Evolutionary conservation across 2,797 vertebrate species (phyloP), one percentile per base, ranked within the genome.

Genomic region (Sorex maritimensis): DNA sequence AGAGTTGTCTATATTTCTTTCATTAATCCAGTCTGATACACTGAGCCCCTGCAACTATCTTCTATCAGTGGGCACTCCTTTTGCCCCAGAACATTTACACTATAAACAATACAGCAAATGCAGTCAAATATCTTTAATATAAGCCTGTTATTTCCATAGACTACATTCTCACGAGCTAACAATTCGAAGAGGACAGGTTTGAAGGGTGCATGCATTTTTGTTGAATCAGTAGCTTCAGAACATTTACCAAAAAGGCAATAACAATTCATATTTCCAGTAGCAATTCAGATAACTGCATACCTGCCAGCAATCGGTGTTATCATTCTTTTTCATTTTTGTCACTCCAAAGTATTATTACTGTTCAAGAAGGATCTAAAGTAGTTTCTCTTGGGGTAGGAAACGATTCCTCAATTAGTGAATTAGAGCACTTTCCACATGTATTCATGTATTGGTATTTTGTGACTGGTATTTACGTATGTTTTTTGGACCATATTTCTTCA

Each of bases 241-340:
- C 26, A 52, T 58, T 77, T 90, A 81, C 71, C 67, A 41, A 71
- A 90, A 71, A 44, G 52, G 52, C n/a, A 86, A 30, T 38, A 86
- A 26, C 49, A 90, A 71, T 30, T 61, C 90, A 65, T 52, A 49
- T 86, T 71, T 67, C 77, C 81, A 77, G 78, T 52, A 86, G 71
- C 41, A 86, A 94, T 77, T 90, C 69, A 63, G 52, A 81, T 41
- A 41, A 63, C 71, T 28, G 14, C 28, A 68, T 71, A 71, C 26
- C 21, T 81, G 24, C 34, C 68, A 85, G 34, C 28, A 74, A n/a
- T 73, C 72, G 34, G 67, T 19, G 4, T 90, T 44, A 84, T 52
- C 19, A 55, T 17, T 67, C 55, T 44, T 85, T 85, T 84, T n/a
- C 24, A 73, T 67, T 67, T 86, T 46, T 61, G 58, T 61, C 58